These are phyloP conservation scores for Synergus umbraculus DNA, from an alignment of 2,888 invertebrate species.

Conservation along the genomic window DNA sequence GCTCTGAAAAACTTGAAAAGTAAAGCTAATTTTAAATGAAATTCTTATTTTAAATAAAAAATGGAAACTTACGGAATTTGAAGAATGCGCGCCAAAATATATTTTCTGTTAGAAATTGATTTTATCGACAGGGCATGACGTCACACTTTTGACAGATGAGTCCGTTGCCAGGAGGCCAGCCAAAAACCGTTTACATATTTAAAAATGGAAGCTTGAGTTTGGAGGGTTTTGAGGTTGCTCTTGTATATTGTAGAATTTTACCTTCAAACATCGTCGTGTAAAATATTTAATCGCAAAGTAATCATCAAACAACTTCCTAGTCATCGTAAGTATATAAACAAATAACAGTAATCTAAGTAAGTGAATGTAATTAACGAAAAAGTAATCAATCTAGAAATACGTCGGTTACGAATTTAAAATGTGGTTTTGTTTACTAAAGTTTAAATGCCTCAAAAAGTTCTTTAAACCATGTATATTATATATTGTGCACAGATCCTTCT, in stretches of 20 bases:
- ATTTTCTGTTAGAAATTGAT: no score
- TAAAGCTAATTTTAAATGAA: no score
- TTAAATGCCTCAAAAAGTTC: constrained; percentile 3
- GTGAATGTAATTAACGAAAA: not conserved
- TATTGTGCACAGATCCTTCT: not conserved
- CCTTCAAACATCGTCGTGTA: not conserved
- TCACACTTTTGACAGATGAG: no score
- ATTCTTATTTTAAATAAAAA: no score
- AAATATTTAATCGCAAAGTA: constrained; percentile 14
- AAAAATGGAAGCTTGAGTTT: constrained; percentile 19
- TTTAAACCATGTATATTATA: not conserved
- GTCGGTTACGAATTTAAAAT: constrained; percentile 19
- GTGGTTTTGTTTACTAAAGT: constrained; percentile 25
- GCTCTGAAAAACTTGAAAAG: no score
- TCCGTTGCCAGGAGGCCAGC: not conserved
- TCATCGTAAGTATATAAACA: constrained; percentile 12
- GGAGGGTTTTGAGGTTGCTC: not conserved
- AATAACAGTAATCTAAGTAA: not conserved
- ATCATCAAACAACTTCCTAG: not conserved
- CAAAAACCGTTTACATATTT: not conserved
- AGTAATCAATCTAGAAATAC: not conserved
- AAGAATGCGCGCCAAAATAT: no score
- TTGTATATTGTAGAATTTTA: not conserved
- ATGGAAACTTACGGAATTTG: no score
- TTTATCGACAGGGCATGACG: no score